Evolutionary conservation across 2,888 invertebrate species (phyloP).

Genomic region (Stenodema calcarata): DNA sequence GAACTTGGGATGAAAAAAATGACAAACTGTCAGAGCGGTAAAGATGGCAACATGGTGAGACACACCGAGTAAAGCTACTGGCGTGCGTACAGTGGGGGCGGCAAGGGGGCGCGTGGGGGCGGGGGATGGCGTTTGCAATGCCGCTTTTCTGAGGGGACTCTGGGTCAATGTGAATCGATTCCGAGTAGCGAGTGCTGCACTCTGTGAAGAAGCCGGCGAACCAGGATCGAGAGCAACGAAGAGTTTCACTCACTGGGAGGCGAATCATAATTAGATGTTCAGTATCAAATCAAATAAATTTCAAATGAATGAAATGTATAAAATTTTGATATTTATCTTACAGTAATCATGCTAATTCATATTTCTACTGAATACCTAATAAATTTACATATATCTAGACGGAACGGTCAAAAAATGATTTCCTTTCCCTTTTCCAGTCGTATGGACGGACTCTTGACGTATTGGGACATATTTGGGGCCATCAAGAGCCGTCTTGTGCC

Average conservation of each 20-base stretch:
- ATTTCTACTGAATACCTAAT: too few relatives aligned
- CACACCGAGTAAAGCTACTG: conserved; percentile 27
- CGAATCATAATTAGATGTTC: too few relatives aligned
- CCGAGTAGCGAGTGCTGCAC: not conserved
- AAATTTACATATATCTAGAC: too few relatives aligned
- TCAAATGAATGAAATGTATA: too few relatives aligned
- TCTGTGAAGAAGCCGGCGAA: not conserved
- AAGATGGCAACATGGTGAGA: conserved; percentile 23
- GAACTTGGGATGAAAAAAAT: not conserved
- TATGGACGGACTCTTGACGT: too few relatives aligned
- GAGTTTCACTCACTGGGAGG: not conserved
- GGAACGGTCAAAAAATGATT: too few relatives aligned
- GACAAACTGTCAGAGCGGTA: conserved; percentile 27
- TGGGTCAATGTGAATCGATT: not conserved
- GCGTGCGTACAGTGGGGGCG: conserved; percentile 33
- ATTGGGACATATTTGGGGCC: too few relatives aligned
- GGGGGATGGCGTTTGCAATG: conserved; percentile 27
- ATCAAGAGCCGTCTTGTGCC: too few relatives aligned
- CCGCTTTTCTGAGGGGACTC: conserved; percentile 12
- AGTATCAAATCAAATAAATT: too few relatives aligned
- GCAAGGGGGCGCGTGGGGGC: not conserved
- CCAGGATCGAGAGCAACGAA: not conserved
- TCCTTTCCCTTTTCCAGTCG: too few relatives aligned
- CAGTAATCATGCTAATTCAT: too few relatives aligned
- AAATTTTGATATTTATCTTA: too few relatives aligned